phyloP scores from a whole-genome alignment of 1,140 invertebrate genomes.

The Hylaeus anthracinus region DNA sequence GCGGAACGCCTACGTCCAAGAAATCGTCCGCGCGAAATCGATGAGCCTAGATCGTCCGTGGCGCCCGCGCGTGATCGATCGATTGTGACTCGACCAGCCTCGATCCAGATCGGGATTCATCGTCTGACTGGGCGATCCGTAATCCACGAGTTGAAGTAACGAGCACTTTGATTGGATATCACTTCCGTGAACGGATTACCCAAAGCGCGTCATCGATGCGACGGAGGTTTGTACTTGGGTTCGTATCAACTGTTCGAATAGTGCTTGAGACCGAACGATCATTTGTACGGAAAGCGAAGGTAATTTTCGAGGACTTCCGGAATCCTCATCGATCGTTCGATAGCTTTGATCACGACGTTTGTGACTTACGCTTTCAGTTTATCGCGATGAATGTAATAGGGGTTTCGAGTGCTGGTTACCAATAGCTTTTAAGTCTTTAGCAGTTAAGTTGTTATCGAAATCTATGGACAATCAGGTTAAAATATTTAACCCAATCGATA shows the following conservation, averaged over 20 bases:
- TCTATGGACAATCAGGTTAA: background rate
- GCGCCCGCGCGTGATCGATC: slow-evolving; percentile 29
- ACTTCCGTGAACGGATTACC: slow-evolving; percentile 24
- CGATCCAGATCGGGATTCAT: slow-evolving; percentile 20
- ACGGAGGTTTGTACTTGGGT: background rate
- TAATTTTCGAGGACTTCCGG: slow-evolving; percentile 7
- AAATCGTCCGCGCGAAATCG: slow-evolving; percentile 51
- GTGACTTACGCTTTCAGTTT: background rate
- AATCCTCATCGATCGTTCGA: slow-evolving; percentile 9
- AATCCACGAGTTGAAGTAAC: slow-evolving; percentile 39
- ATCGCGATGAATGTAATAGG: background rate
- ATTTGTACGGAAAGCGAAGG: background rate
- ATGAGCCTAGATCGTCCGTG: slow-evolving; percentile 30
- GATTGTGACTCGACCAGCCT: background rate
- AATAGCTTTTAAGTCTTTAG: too few relatives aligned
- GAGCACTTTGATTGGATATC: slow-evolving; percentile 21
- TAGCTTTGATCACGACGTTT: background rate
- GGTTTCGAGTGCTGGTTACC: too few relatives aligned
- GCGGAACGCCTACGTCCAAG: slow-evolving; percentile 51
- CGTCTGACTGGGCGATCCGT: slow-evolving; percentile 24
- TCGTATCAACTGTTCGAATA: background rate
- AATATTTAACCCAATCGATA: too few relatives aligned
- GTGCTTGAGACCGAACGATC: background rate
- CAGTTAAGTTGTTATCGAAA: background rate
- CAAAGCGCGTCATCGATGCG: slow-evolving; percentile 37